Percentiles rank a stretch among this genome's conserved stretches.
Evolutionary conservation across 2,888 invertebrate genomes (phyloP).

Genomic region (Pseudococcus jackbeardsleyi): DNA sequence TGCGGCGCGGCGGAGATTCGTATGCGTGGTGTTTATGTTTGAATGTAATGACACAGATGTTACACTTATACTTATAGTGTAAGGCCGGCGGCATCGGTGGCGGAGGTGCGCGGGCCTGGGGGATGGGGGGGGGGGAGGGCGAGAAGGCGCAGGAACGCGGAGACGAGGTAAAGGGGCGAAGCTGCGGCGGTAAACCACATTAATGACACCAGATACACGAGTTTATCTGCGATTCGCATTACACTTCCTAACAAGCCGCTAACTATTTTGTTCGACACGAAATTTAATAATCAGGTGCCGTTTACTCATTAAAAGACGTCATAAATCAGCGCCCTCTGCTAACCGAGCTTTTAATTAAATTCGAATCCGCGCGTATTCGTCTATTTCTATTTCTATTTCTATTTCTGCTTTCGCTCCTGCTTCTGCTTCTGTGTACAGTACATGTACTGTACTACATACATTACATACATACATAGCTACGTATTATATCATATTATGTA

Average conservation of each 20-base stretch:
- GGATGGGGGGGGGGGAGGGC: no score
- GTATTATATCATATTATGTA: no score
- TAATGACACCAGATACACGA: conserved; percentile 65
- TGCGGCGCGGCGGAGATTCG: background rate
- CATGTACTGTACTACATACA: background rate
- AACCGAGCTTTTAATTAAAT: conserved; percentile 63
- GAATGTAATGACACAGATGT: conserved; percentile 65
- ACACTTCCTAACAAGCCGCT: conserved; percentile 65
- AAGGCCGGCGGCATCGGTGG: background rate
- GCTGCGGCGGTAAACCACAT: conserved; percentile 62
- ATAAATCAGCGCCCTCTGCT: conserved; percentile 62
- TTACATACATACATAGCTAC: no score
- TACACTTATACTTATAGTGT: conserved; percentile 29
- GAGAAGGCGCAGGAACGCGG: background rate
- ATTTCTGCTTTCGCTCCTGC: background rate
- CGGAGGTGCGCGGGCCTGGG: no score
- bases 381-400: background rate
- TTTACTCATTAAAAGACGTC: conserved; percentile 63
- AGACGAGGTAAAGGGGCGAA: conserved; percentile 58
- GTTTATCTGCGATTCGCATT: conserved; percentile 64
- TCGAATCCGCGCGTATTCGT: conserved; percentile 51
- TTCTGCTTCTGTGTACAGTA: background rate
- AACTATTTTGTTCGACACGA: conserved; percentile 65
- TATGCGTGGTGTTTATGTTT: conserved; percentile 64
- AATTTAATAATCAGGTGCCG: conserved; percentile 65